phyloP scores from a whole-genome alignment of 2,797 vertebrate genomes.

The Chaenodraco wilsoni region DNA sequence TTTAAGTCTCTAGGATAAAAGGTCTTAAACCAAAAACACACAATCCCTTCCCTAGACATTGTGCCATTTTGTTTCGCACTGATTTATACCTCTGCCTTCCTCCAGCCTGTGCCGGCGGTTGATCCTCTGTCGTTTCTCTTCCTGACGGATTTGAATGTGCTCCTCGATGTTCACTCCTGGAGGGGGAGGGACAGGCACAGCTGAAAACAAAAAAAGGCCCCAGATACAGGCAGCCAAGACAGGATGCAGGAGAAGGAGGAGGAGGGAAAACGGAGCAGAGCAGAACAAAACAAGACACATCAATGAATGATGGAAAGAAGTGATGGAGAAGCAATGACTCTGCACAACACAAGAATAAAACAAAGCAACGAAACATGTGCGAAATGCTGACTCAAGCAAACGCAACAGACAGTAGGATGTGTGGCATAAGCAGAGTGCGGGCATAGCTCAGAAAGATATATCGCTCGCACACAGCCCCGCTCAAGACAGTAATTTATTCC shows the following conservation, averaged over 20 bases:
- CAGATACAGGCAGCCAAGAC: constrained; percentile 70
- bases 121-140: constrained; percentile 96
- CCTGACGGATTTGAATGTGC: constrained; percentile 96
- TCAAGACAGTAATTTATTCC: constrained; percentile 3
- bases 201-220: constrained; percentile 85
- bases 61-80: constrained; percentile 7
- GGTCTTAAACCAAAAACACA: constrained; percentile 16
- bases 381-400: constrained; percentile 43
- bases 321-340: constrained; percentile 74
- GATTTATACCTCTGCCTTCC: constrained; percentile 93
- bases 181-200: constrained; percentile 96
- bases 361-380: constrained; percentile 23
- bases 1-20: constrained; percentile 18
- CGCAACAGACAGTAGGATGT: constrained; percentile 38
- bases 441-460: constrained; percentile 18
- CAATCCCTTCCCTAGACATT: constrained; percentile 8
- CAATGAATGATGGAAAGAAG: constrained; percentile 78
- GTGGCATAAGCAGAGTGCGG: constrained; percentile 26
- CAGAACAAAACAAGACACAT: constrained; percentile 80
- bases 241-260: constrained; percentile 62
- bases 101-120: constrained; percentile 95
- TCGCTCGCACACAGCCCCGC: constrained; percentile 2
- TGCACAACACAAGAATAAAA: constrained; percentile 52
- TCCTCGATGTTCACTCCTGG: constrained; percentile 99
- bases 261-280: constrained; percentile 69